These are phyloP conservation scores for Bombus fervidus DNA, from an alignment of 1,140 invertebrate genomes.

Conservation along the genomic window DNA sequence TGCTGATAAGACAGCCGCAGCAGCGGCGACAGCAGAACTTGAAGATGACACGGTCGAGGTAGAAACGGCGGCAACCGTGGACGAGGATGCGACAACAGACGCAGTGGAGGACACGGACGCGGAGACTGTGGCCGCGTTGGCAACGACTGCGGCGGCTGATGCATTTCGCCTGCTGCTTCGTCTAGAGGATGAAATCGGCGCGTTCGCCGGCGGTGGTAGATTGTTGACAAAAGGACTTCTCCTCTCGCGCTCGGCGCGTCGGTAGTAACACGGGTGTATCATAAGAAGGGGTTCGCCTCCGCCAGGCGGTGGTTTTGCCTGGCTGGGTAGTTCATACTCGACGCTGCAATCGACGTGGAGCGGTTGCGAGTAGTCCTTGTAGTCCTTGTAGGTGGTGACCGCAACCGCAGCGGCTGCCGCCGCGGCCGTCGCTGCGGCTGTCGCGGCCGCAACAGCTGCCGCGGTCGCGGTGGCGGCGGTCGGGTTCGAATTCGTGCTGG, in stretches of 20 bases:
- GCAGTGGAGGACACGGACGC: slow-evolving; percentile 45
- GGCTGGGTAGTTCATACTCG: slow-evolving; percentile 91
- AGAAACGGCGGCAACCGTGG: slow-evolving; percentile 37
- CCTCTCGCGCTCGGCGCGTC: slow-evolving; percentile 89
- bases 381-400: slow-evolving; percentile 65
- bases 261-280: slow-evolving; percentile 93
- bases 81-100: neutral
- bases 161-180: slow-evolving; percentile 58
- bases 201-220: slow-evolving; percentile 81
- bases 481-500: slow-evolving; percentile 25
- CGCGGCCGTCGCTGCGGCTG: slow-evolving; percentile 44
- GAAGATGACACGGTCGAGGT: slow-evolving; percentile 55
- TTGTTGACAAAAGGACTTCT: slow-evolving; percentile 90
- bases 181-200: slow-evolving; percentile 64
- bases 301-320: slow-evolving; percentile 90
- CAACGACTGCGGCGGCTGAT: slow-evolving; percentile 17
- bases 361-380: slow-evolving; percentile 88
- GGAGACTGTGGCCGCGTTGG: slow-evolving; percentile 28
- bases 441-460: slow-evolving; percentile 20
- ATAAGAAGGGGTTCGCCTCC: slow-evolving; percentile 90
- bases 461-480: slow-evolving; percentile 52
- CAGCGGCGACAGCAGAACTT: slow-evolving; percentile 43
- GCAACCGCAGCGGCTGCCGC: slow-evolving; percentile 52
- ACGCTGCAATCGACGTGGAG: slow-evolving; percentile 93
- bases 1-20: slow-evolving; percentile 52